phyloP scores from a whole-genome alignment of 2,888 invertebrate species.

The Eulithis testata region DNA sequence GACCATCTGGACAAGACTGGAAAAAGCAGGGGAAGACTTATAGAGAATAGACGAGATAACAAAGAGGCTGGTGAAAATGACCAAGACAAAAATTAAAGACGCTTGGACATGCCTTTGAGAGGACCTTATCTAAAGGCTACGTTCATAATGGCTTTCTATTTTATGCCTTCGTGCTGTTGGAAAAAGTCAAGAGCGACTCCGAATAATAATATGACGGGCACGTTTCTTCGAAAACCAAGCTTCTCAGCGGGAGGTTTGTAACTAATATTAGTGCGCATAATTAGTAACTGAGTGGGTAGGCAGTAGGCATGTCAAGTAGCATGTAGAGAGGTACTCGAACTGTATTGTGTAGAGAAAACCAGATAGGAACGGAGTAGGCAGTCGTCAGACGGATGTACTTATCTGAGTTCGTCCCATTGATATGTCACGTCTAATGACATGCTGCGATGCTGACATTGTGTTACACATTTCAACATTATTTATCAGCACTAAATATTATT shows the following conservation, averaged over 20 bases:
- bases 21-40: too few species aligned
- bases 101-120: too few species aligned
- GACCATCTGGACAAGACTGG: too few species aligned
- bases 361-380: slow-evolving; percentile 43
- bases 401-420: slow-evolving; percentile 66
- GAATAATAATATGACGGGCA: neutral
- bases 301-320: slow-evolving; percentile 23
- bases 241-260: slow-evolving; percentile 32
- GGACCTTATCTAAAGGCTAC: too few species aligned
- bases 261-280: slow-evolving; percentile 31
- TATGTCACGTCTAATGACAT: slow-evolving; percentile 68
- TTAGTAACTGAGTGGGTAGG: slow-evolving; percentile 34
- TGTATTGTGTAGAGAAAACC: slow-evolving; percentile 44
- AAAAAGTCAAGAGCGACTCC: too few species aligned
- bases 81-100: too few species aligned
- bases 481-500: slow-evolving; percentile 44
- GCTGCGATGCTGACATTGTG: slow-evolving; percentile 52
- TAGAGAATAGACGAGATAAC: too few species aligned
- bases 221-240: neutral
- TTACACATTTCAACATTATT: slow-evolving; percentile 45
- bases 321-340: slow-evolving; percentile 12
- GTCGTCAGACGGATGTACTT: slow-evolving; percentile 61
- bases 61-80: too few species aligned
- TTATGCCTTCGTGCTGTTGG: too few species aligned
- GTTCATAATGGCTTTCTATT: too few species aligned